Percentiles rank a stretch among this genome's conserved stretches.
phyloP scores from a whole-genome alignment of 2,113 vertebrate genomes.

The Hiodon tergisus region DNA sequence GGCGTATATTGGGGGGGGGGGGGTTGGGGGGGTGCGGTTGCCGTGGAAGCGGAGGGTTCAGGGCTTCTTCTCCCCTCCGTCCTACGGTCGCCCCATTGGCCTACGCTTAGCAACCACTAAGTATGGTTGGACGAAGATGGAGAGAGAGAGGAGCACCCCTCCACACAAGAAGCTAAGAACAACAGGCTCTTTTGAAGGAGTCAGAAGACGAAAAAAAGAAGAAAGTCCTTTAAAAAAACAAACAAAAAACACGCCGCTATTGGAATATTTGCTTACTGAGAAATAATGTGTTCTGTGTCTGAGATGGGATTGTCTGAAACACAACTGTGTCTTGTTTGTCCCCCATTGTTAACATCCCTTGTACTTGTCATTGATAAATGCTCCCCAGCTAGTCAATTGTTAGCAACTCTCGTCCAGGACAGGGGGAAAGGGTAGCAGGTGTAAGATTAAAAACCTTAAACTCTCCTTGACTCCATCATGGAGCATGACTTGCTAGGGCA shows the following conservation, averaged over 20 bases:
- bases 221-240: neutral
- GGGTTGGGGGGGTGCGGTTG: conserved; percentile 21
- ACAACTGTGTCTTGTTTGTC: neutral
- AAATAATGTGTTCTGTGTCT: no score
- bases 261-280: no score
- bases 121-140: conserved; percentile 47
- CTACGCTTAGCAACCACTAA: conserved; percentile 70
- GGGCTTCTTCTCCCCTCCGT: conserved; percentile 57
- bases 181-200: conserved; percentile 5
- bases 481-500: conserved; percentile 14
- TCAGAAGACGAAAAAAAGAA: conserved; percentile 19
- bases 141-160: conserved; percentile 20
- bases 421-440: neutral
- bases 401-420: neutral
- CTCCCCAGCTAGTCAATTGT: no score
- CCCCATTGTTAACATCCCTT: conserved; percentile 22
- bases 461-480: conserved; percentile 30
- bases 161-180: neutral
- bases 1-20: conserved; percentile 44
- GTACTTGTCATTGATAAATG: neutral
- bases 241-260: no score
- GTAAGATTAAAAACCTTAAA: conserved; percentile 20
- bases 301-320: no score
- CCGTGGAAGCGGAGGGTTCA: conserved; percentile 33
- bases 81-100: conserved; percentile 51